Conservation (phyloP, 1,140 invertebrate genomes). For the Psix sp. region DNA sequence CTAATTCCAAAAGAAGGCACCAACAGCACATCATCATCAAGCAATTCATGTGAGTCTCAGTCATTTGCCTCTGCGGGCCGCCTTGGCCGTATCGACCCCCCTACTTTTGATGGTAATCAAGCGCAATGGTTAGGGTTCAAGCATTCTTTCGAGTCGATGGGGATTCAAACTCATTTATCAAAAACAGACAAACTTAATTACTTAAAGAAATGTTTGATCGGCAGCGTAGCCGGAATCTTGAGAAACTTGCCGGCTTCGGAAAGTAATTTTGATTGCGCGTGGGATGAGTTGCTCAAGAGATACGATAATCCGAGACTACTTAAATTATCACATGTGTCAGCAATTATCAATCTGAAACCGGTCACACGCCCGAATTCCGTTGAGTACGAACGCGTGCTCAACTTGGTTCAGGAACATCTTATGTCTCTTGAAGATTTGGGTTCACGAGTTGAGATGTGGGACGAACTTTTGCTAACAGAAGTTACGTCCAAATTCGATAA, state of each 20-base stretch:
- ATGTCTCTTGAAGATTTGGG: conserved; percentile 1
- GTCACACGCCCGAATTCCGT: not conserved
- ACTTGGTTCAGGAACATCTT: conserved; percentile 4
- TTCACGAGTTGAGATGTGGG: no score
- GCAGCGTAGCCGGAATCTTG: conserved; percentile 2
- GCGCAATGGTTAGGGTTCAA: conserved; percentile 12
- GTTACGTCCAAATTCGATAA: no score
- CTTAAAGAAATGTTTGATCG: conserved; percentile 7
- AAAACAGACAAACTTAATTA: conserved; percentile 19
- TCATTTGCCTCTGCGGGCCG: not conserved
- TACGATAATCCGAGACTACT: conserved; percentile 14
- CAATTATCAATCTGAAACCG: not conserved
- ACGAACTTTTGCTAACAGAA: no score
- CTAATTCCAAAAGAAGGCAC: no score
- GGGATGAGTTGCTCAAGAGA: not conserved
- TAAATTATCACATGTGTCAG: not conserved
- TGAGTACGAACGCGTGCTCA: not conserved
- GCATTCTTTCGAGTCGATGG: conserved; percentile 9
- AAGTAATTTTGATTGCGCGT: conserved; percentile 11
- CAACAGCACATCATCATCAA: no score
- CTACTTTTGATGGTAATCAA: conserved; percentile 5
- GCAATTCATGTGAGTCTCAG: conserved; percentile 7
- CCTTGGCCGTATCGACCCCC: conserved; percentile 1
- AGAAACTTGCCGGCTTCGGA: conserved; percentile 7
- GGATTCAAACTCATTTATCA: conserved; percentile 11